Evolutionary conservation across 2,113 vertebrate genomes (phyloP), one percentile per base, ranked within the genome.

Genomic region (Triplophysa dalaica): DNA sequence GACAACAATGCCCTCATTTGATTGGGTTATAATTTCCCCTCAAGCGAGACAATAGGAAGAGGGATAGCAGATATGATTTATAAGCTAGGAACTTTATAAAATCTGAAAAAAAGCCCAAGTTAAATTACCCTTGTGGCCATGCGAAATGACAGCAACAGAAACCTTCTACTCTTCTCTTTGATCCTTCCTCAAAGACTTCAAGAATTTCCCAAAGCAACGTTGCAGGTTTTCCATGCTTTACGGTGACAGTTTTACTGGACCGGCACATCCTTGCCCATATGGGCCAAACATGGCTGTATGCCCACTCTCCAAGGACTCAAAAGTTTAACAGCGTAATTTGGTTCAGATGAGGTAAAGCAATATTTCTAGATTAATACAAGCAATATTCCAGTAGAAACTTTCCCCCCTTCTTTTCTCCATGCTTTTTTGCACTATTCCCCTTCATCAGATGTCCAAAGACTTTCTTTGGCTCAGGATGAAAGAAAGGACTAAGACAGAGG

Each of bases 291-390:
- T 90, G 91, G 89, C 89, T 76, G 80, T 83, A 63, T 85, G 92
- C 90, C 91, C 86, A 78, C 80, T 82, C 82, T 83, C 81, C 22
- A 76, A 92, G 91, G 90, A 92, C 90, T 91, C 70, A 1, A 82
- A 29, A 90, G 90, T 92, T 93, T 90, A 92, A 87, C 80, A 85
- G 85, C 85, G 82, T 93, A 93, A 93, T 93, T 91, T 89, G 85
- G 82, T 92, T 92, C 91, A 93, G 92, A 91, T 93, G 90, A 93
- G 88, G 87, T 89, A 89, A 90, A 92, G 87, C 88, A 90, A 90
- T 91, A 92, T 92, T 92, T 90, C 79, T 86, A 88, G 88, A 93
- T 93, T 93, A 93, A 93, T 93, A 88, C 61, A 83, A 92, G 90
- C 90, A 92, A 92, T 90, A 91, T 91, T 92, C 87, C 82, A 88